These are phyloP conservation scores for Microctenopoma stevenorrisi DNA, from an alignment of 2,797 vertebrate genomes.

Conservation along the genomic window DNA sequence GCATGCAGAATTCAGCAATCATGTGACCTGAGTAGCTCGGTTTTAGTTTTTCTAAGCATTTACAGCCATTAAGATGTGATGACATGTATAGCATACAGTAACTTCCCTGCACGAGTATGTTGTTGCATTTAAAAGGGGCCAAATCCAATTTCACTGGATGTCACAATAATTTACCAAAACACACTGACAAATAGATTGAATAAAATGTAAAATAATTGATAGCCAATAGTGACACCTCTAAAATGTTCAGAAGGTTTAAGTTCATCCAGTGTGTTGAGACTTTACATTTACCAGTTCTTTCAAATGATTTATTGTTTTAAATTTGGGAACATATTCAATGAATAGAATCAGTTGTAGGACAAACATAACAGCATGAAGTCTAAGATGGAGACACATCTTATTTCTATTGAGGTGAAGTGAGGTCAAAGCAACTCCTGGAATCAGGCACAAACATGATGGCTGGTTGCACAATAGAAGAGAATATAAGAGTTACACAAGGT, in stretches of 20 bases:
- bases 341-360: not conserved
- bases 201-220: not conserved
- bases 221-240: not conserved
- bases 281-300: not conserved
- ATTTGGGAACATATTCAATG: not conserved
- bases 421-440: not conserved
- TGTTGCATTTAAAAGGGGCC: not conserved
- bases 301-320: not conserved
- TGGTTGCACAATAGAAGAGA: too few species aligned
- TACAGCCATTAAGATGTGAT: slow-evolving; percentile 1
- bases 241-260: not conserved
- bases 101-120: not conserved
- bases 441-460: not conserved
- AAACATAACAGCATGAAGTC: not conserved
- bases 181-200: not conserved
- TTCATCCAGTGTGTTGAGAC: slow-evolving; percentile 1
- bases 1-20: slow-evolving; percentile 20
- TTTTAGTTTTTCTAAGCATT: not conserved
- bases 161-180: not conserved
- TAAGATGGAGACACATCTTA: not conserved
- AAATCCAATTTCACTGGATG: slow-evolving; percentile 14
- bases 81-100: not conserved
- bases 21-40: slow-evolving; percentile 7
- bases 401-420: not conserved
- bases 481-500: too few species aligned